phyloP scores from a whole-genome alignment of 2,888 invertebrate species.

The Lochmaea crataegi region DNA sequence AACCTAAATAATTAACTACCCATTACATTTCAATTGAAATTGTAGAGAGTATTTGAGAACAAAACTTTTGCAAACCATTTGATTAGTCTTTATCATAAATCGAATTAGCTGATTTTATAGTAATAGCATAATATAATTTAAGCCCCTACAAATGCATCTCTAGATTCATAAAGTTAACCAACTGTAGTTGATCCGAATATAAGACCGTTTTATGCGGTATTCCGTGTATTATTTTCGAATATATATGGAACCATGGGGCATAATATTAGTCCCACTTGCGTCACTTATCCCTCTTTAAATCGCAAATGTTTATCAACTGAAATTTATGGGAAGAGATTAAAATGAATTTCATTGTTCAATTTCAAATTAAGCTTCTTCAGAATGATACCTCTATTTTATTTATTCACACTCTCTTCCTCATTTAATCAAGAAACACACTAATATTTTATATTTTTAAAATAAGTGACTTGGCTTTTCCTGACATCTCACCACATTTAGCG shows the following conservation, averaged over 20 bases:
- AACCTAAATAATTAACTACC: no score
- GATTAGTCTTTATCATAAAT: neutral
- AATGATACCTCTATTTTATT: no score
- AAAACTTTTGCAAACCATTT: no score
- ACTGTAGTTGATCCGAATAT: slow-evolving; percentile 18
- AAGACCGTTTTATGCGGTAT: slow-evolving; percentile 33
- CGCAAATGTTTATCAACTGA: neutral
- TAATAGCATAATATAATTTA: neutral
- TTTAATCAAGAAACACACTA: no score
- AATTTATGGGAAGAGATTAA: neutral
- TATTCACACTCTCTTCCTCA: no score
- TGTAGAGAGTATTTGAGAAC: no score
- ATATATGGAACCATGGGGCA: slow-evolving; percentile 3
- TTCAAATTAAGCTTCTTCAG: no score
- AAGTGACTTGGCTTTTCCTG: no score
- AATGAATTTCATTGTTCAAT: no score
- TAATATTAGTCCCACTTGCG: slow-evolving; percentile 13
- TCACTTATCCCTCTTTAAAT: slow-evolving; percentile 3
- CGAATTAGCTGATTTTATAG: neutral
- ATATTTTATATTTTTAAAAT: no score
- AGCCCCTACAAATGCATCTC: slow-evolving; percentile 18
- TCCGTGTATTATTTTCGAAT: slow-evolving; percentile 16
- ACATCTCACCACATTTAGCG: no score
- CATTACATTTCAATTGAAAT: no score
- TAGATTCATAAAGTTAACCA: slow-evolving; percentile 28